Conservation (phyloP, 2,797 vertebrate genomes). For the Sebastes trivittatus region DNA sequence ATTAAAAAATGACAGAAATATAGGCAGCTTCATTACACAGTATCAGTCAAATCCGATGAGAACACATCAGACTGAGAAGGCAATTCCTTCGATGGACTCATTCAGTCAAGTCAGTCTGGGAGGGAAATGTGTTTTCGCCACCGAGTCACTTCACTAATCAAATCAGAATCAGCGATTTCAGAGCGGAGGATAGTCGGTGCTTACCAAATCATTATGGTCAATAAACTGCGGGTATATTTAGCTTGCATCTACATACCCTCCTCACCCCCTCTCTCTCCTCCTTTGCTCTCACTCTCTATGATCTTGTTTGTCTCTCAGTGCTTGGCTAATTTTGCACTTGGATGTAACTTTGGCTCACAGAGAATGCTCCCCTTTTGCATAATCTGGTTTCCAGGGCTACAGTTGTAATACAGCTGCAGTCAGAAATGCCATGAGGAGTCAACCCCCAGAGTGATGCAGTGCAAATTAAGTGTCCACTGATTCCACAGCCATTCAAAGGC, state of each 20-base stretch:
- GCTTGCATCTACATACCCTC: slow-evolving; percentile 31
- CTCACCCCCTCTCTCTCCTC: not conserved
- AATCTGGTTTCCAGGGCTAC: slow-evolving; percentile 66
- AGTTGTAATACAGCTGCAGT: slow-evolving; percentile 55
- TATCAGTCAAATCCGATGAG: slow-evolving; percentile 29
- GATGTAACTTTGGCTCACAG: slow-evolving; percentile 63
- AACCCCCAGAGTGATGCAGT: slow-evolving; percentile 36
- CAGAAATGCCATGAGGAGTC: slow-evolving; percentile 30
- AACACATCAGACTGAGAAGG: slow-evolving; percentile 20
- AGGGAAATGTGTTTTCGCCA: slow-evolving; percentile 48
- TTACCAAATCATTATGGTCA: slow-evolving; percentile 62
- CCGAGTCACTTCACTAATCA: slow-evolving; percentile 60
- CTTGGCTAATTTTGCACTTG: slow-evolving; percentile 65
- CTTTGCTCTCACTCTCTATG: slow-evolving; percentile 27
- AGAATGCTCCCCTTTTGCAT: slow-evolving; percentile 63
- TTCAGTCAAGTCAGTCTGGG: slow-evolving; percentile 30
- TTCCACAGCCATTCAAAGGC: slow-evolving; percentile 27
- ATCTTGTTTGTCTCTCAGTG: slow-evolving; percentile 59
- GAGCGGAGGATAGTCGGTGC: slow-evolving; percentile 35
- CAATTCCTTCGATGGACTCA: slow-evolving; percentile 32
- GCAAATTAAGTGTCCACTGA: slow-evolving; percentile 52
- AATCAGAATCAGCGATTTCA: slow-evolving; percentile 59
- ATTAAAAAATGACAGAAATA: slow-evolving; percentile 11
- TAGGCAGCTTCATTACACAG: not conserved
- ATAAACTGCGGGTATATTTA: slow-evolving; percentile 60